Conservation (phyloP, 2,113 vertebrate species). For the Amphiprion percula region DNA sequence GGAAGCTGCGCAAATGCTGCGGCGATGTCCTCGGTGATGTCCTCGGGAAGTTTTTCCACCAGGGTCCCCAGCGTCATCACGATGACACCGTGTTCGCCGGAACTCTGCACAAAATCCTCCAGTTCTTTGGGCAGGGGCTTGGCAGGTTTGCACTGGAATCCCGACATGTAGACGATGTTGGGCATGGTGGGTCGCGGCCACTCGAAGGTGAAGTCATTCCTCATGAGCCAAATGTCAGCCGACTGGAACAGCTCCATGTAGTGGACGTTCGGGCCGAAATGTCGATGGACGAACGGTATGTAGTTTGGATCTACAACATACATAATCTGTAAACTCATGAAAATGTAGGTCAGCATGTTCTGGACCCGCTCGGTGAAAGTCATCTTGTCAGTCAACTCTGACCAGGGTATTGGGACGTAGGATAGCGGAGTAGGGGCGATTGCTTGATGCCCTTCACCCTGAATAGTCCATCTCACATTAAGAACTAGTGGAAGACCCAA, state of each 20-base stretch:
- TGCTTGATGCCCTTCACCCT: slow-evolving; percentile 52
- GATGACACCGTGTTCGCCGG: slow-evolving; percentile 73
- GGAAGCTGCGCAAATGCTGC: slow-evolving; percentile 73
- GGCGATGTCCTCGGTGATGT: slow-evolving; percentile 64
- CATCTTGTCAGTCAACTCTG: slow-evolving; percentile 71
- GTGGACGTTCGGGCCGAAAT: slow-evolving; percentile 64
- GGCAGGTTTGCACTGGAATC: slow-evolving; percentile 78
- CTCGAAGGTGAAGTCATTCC: slow-evolving; percentile 76
- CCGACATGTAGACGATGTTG: slow-evolving; percentile 75
- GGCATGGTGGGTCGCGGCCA: slow-evolving; percentile 78
- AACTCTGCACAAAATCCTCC: slow-evolving; percentile 69
- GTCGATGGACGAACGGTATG: slow-evolving; percentile 59
- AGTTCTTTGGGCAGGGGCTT: slow-evolving; percentile 69
- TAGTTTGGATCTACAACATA: slow-evolving; percentile 44
- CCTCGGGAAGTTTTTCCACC: slow-evolving; percentile 67
- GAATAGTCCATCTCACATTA: slow-evolving; percentile 68
- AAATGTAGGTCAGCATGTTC: slow-evolving; percentile 45
- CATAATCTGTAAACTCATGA: slow-evolving; percentile 21
- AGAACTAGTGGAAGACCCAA: slow-evolving; percentile 72
- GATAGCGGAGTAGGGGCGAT: slow-evolving; percentile 71
- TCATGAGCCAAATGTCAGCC: slow-evolving; percentile 79
- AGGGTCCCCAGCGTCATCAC: slow-evolving; percentile 75
- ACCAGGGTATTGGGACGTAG: slow-evolving; percentile 45
- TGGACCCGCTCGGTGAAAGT: slow-evolving; percentile 55
- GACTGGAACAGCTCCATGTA: slow-evolving; percentile 78